phyloP scores from a whole-genome alignment of 2,888 invertebrate genomes.

The Lochmaea capreae region DNA sequence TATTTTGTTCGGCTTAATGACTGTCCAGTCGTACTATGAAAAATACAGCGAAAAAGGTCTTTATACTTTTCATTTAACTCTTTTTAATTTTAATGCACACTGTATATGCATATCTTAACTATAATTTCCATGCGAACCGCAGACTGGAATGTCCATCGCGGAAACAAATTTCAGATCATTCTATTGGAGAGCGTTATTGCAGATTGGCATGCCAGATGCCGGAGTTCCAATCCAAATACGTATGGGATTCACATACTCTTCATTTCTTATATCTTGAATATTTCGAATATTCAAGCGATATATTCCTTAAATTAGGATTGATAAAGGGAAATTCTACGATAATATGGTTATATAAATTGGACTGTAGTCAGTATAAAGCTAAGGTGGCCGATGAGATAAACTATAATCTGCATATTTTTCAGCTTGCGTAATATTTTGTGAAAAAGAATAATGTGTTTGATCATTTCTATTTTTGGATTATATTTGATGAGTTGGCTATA shows the following conservation, averaged over 20 bases:
- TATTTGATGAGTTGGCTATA: no score
- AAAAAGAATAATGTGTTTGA: no score
- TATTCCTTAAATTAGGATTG: not conserved
- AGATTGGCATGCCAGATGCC: conserved; percentile 16
- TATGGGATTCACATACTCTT: conserved; percentile 15
- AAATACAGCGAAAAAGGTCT: no score
- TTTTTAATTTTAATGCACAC: not conserved
- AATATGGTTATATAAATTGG: not conserved
- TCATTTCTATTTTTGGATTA: no score
- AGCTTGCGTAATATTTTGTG: no score
- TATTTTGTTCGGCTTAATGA: not conserved
- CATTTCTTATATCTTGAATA: conserved; percentile 10
- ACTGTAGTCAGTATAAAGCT: no score
- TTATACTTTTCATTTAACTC: not conserved
- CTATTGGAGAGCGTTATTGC: conserved; percentile 25
- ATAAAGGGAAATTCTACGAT: not conserved
- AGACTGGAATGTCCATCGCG: conserved; percentile 25
- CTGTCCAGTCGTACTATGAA: no score
- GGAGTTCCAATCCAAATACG: conserved; percentile 23
- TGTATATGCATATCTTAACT: conserved; percentile 8
- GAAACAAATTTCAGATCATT: conserved; percentile 30
- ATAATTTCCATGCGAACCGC: conserved; percentile 18
- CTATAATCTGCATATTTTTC: no score
- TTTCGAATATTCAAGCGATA: conserved; percentile 8
- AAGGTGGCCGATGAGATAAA: no score